These are phyloP conservation scores for Sinonovacula constricta DNA, from an alignment of 1,140 invertebrate genomes.

Conservation along the genomic window DNA sequence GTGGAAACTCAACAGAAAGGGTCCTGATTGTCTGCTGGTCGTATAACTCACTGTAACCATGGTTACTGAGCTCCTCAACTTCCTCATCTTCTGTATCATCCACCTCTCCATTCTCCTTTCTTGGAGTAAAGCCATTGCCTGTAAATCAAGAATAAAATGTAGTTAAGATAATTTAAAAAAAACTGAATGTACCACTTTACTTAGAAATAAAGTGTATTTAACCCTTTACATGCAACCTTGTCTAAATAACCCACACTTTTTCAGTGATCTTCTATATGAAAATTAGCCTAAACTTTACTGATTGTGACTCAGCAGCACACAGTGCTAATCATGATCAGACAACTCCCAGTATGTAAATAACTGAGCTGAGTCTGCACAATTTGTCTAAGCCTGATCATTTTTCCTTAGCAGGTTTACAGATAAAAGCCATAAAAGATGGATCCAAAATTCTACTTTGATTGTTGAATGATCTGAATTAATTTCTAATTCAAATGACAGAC, in stretches of 20 bases:
- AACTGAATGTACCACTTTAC: not conserved
- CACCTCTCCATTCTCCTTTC: slow-evolving; percentile 19
- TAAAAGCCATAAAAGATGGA: too few relatives aligned
- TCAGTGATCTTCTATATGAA: not conserved
- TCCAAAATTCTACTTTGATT: too few relatives aligned
- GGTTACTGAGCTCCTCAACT: slow-evolving; percentile 1
- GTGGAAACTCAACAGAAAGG: slow-evolving; percentile 73
- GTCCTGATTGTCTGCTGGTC: slow-evolving; percentile 59
- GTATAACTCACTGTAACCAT: slow-evolving; percentile 53
- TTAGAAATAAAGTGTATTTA: not conserved
- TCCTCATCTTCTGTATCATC: slow-evolving; percentile 40
- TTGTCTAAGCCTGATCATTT: too few relatives aligned
- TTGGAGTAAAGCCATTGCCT: slow-evolving; percentile 20
- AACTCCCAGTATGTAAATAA: too few relatives aligned
- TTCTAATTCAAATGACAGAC: too few relatives aligned
- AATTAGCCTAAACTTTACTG: too few relatives aligned
- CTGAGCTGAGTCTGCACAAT: too few relatives aligned
- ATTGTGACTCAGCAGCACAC: not conserved
- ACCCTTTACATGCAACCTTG: not conserved
- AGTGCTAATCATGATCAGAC: too few relatives aligned
- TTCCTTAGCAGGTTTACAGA: too few relatives aligned
- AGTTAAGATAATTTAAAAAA: not conserved
- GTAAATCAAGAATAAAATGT: not conserved
- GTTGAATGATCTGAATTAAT: too few relatives aligned
- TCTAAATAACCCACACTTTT: too few relatives aligned